Base-by-base conservation (phyloP, 2,888 invertebrate genomes). In the Cheilosia grossa region DNA sequence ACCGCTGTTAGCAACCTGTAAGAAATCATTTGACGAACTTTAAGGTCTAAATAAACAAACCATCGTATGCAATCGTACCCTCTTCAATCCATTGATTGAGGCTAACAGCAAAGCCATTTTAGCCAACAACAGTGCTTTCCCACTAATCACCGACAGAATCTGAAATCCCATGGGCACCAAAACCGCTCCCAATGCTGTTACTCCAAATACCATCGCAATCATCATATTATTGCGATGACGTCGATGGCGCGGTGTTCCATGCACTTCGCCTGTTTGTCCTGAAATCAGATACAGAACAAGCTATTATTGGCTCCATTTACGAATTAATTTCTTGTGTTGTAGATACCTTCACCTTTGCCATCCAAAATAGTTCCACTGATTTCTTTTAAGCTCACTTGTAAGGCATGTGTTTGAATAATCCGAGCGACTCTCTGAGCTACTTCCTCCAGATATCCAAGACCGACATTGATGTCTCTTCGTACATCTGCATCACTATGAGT, bases 111-210 rank as follows among this genome's bases (percentile, higher is more conserved):
- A 92, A 0, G 97, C 96, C 94, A 97, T 95, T 92, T 97, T 97
- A 2, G 97, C 96, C 21, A 97, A 92, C 0, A 97, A 91, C 4
- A 97, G 91, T 0, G 97, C 96, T 90, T 97, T 97, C 37, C 96
- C 97, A 5, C 96, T 96, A 1, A 97, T 93, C 0, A 97, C 95
- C 0, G 97, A 96, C 1, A 97, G 93, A 91, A 97, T 95, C 90
- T 97, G 96, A 90, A 97, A 97, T 15, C 96, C 97, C 94, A 97
- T 94, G 0, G 97, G 97, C 15, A 97, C 93, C 0, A 97, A 90
- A 4, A 97, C 94, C 90, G 96, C 94, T 0, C 96, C 95, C 89
- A 97, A 94, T 17, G 96, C 94, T 33, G 96, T 93, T 19, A 96
- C 92, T 0, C 96, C 96, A 89, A 96, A 96, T 93, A 96, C 94